phyloP scores from a whole-genome alignment of 2,888 invertebrate genomes.

The Microctonus hyperodae region DNA sequence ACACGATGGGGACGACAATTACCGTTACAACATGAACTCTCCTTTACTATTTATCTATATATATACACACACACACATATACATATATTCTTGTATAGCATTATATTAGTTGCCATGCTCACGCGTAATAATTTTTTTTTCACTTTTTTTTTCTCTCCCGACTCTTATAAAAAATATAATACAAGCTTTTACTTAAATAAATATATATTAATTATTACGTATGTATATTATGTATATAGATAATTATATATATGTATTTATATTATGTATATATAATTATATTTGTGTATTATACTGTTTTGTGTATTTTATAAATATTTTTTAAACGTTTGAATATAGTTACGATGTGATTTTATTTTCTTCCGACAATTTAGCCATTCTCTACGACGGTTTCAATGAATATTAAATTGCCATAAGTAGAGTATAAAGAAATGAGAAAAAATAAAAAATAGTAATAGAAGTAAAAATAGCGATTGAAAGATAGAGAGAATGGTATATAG shows the following conservation, averaged over 20 bases:
- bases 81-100: no score
- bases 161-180: no score
- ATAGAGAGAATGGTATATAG: neutral
- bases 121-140: no score
- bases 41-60: neutral
- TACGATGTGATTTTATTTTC: neutral
- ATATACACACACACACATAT: no score
- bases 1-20: conserved; percentile 6
- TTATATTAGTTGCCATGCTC: no score
- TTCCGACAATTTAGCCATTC: neutral
- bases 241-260: neutral
- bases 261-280: neutral
- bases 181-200: no score
- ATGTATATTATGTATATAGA: no score
- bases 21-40: conserved; percentile 17
- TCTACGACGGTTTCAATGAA: neutral
- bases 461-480: neutral
- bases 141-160: no score
- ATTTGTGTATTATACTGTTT: neutral
- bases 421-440: neutral
- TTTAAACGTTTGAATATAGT: neutral
- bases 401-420: neutral
- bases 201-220: no score
- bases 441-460: neutral
- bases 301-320: neutral